These are phyloP conservation scores for Melitaea athalia DNA, from an alignment of 2,888 invertebrate species.

Conservation along the genomic window DNA sequence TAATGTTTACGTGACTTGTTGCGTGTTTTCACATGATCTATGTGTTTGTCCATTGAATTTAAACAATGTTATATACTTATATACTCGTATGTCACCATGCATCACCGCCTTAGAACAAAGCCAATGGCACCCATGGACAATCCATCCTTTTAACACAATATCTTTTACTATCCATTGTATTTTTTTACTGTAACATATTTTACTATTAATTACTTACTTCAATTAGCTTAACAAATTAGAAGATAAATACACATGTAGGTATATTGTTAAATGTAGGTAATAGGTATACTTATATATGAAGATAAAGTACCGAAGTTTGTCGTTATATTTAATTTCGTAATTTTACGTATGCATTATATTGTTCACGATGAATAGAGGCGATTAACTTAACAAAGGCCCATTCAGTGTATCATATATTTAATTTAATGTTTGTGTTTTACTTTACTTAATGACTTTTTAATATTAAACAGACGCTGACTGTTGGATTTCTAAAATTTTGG, in stretches of 20 bases:
- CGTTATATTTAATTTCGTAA: not conserved
- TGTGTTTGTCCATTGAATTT: constrained; percentile 28
- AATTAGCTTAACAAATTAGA: not conserved
- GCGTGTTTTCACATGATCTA: constrained; percentile 14
- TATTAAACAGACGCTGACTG: too few relatives aligned
- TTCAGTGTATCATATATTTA: too few relatives aligned
- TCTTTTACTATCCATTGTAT: constrained; percentile 22
- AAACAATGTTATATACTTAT: constrained; percentile 37
- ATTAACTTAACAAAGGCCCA: too few relatives aligned
- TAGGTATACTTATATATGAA: too few relatives aligned
- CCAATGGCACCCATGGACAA: constrained; percentile 32
- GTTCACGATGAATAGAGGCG: too few relatives aligned
- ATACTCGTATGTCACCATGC: constrained; percentile 41
- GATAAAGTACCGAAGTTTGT: not conserved
- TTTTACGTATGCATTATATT: too few relatives aligned
- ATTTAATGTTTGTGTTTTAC: too few relatives aligned
- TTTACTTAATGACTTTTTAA: too few relatives aligned
- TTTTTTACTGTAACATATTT: constrained; percentile 13
- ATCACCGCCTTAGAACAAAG: constrained; percentile 43
- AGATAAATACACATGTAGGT: not conserved
- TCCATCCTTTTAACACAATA: constrained; percentile 16
- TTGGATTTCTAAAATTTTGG: too few relatives aligned
- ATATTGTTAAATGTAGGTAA: not conserved
- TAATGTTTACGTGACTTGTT: not conserved
- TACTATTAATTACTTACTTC: not conserved